These are phyloP conservation scores for Epistrophe eligans DNA, from an alignment of 2,888 invertebrate species.

Conservation along the genomic window DNA sequence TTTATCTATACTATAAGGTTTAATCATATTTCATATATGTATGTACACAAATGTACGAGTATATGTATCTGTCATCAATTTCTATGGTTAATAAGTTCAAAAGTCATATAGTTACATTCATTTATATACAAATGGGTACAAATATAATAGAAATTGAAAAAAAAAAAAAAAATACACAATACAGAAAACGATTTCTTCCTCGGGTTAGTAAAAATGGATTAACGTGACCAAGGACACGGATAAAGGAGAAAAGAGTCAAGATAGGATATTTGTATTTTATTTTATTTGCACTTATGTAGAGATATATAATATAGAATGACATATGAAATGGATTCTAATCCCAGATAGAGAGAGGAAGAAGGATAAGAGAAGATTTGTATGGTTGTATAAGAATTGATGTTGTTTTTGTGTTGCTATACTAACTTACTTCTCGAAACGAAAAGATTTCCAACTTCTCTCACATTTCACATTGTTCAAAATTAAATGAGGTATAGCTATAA, in stretches of 20 bases:
- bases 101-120: not conserved
- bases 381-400: slow-evolving; percentile 1
- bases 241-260: slow-evolving; percentile 10
- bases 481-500: slow-evolving; percentile 7
- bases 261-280: slow-evolving; percentile 25
- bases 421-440: slow-evolving; percentile 4
- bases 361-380: not conserved
- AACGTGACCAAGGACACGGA: slow-evolving; percentile 30
- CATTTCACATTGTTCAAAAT: not conserved
- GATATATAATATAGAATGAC: not conserved
- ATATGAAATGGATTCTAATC: slow-evolving; percentile 7
- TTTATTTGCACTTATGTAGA: slow-evolving; percentile 15
- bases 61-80: slow-evolving; percentile 1
- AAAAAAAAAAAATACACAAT: not conserved
- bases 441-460: slow-evolving; percentile 5
- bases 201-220: slow-evolving; percentile 20
- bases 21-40: not conserved
- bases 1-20: not conserved
- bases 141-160: not conserved
- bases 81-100: not conserved
- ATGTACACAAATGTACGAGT: too few relatives aligned
- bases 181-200: not conserved
- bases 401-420: slow-evolving; percentile 3
- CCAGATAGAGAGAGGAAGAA: slow-evolving; percentile 2
- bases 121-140: not conserved